Evolutionary conservation across 2,888 invertebrate genomes (phyloP).

Genomic region (Sphaerolaimus hirsutus): DNA sequence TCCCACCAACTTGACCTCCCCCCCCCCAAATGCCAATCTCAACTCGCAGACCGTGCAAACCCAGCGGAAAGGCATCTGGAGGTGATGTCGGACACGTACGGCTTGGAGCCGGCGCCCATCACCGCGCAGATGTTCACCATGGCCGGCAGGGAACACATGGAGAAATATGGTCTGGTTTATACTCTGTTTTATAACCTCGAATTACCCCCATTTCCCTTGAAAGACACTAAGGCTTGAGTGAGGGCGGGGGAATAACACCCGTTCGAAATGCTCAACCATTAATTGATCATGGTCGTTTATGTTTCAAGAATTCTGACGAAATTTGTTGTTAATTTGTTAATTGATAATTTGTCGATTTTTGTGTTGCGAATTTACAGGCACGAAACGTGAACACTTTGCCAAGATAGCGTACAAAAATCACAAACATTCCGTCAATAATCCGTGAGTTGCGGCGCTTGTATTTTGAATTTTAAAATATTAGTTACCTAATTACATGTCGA

Average conservation of each 20-base stretch:
- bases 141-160: constrained; percentile 82
- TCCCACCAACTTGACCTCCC: too few species aligned
- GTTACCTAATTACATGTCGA: constrained; percentile 2
- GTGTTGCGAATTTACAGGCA: constrained; percentile 31
- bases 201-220: too few species aligned
- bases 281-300: neutral
- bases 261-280: too few species aligned
- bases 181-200: too few species aligned
- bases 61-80: constrained; percentile 40
- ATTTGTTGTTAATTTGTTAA: constrained; percentile 1
- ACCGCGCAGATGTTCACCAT: constrained; percentile 87
- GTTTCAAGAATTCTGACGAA: neutral
- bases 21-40: constrained; percentile 6
- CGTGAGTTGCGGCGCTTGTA: constrained; percentile 34
- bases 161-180: constrained; percentile 46
- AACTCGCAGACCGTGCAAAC: constrained; percentile 56
- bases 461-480: neutral
- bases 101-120: constrained; percentile 56
- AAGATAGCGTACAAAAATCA: constrained; percentile 96
- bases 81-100: constrained; percentile 55
- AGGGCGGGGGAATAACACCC: too few species aligned
- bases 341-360: neutral
- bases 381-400: constrained; percentile 69
- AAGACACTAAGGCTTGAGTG: too few species aligned
- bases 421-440: constrained; percentile 81